Evolutionary conservation across 2,113 vertebrate species (phyloP).

Genomic region (Chauna torquata): DNA sequence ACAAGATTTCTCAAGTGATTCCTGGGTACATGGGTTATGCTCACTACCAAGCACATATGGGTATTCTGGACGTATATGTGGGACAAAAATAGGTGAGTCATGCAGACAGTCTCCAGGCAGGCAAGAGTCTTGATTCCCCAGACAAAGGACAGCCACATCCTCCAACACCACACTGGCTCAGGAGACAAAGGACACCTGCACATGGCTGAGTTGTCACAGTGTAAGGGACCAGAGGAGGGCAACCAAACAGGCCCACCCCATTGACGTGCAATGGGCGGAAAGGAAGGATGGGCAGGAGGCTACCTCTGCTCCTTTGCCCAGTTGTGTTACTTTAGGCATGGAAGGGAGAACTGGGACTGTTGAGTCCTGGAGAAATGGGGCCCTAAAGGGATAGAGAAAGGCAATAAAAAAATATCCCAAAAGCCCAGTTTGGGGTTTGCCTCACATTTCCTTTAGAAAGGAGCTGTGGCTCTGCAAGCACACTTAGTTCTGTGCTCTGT

Average conservation of each 20-base stretch:
- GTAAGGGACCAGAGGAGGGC: background rate
- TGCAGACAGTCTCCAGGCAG: background rate
- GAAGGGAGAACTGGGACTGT: background rate
- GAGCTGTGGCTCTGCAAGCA: background rate
- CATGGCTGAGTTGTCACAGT: background rate
- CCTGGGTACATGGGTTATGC: background rate
- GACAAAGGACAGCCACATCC: background rate
- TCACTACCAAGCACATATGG: background rate
- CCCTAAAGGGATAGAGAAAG: background rate
- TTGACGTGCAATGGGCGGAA: background rate
- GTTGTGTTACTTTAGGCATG: too few relatives aligned
- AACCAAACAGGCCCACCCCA: background rate
- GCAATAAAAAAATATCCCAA: background rate
- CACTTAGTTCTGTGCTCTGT: background rate
- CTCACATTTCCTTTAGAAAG: background rate
- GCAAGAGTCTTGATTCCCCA: background rate
- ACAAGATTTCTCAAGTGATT: background rate
- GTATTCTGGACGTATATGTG: background rate
- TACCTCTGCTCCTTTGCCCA: background rate
- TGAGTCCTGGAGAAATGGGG: background rate
- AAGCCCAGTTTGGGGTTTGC: background rate
- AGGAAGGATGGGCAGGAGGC: background rate
- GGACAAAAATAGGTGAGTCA: background rate
- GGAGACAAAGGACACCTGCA: background rate
- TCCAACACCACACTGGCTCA: rapidly evolving